Conservation (phyloP, 2,888 invertebrate species). For the Dryadula phaetusa region DNA sequence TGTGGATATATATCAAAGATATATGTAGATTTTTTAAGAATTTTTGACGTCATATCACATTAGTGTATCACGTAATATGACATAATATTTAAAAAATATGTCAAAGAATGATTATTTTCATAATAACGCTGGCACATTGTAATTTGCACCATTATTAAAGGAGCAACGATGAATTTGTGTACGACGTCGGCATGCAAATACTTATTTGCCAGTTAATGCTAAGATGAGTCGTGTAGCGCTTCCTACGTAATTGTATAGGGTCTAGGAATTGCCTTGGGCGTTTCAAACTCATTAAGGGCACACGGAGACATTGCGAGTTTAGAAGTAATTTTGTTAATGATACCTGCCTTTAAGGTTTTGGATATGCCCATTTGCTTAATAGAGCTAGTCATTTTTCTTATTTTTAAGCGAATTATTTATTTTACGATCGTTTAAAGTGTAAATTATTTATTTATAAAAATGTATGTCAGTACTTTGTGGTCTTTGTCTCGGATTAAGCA, state of each 20-base stretch:
- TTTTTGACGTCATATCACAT: not conserved
- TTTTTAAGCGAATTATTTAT: not conserved
- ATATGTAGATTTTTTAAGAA: not conserved
- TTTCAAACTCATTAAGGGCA: conserved; percentile 29
- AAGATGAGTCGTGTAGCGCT: conserved; percentile 15
- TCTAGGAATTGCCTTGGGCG: conserved; percentile 23
- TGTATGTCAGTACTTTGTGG: too few relatives aligned
- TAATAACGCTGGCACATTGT: not conserved
- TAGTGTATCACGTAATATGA: not conserved
- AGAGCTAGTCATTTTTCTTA: not conserved
- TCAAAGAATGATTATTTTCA: not conserved
- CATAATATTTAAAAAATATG: not conserved
- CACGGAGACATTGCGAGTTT: conserved; percentile 27
- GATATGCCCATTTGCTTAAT: conserved; percentile 4
- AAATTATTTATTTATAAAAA: too few relatives aligned
- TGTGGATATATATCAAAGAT: too few relatives aligned
- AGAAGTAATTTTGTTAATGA: conserved; percentile 26
- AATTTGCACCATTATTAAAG: conserved; percentile 11
- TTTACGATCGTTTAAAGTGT: not conserved
- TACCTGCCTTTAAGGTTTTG: conserved; percentile 15
- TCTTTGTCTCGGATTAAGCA: not conserved
- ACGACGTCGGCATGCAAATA: conserved; percentile 33
- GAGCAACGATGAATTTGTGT: conserved; percentile 19
- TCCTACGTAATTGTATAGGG: conserved; percentile 30
- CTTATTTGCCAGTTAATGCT: conserved; percentile 31